These are phyloP conservation scores for Centroberyx gerrardi DNA, from an alignment of 2,797 vertebrate genomes.

Conservation along the genomic window DNA sequence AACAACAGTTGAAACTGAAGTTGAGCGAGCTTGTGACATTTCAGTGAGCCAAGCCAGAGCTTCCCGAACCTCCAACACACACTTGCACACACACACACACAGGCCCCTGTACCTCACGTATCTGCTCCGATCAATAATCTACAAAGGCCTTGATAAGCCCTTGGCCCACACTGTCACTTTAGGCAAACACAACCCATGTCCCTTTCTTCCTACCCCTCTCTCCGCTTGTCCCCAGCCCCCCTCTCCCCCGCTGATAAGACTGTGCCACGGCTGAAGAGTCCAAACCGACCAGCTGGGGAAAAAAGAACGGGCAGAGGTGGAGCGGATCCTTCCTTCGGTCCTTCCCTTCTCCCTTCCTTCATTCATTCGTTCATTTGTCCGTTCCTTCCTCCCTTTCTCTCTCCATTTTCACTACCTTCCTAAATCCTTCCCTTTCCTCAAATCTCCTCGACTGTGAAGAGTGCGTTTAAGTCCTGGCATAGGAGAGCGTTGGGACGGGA, in stretches of 20 bases:
- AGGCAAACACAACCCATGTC: constrained; percentile 96
- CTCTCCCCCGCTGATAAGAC: constrained; percentile 80
- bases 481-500: constrained; percentile 66
- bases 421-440: neutral
- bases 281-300: constrained; percentile 86
- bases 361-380: neutral
- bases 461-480: constrained; percentile 2
- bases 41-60: constrained; percentile 70
- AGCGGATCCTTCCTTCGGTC: constrained; percentile 62
- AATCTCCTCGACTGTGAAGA: constrained; percentile 3
- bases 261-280: constrained; percentile 88
- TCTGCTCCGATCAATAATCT: constrained; percentile 96
- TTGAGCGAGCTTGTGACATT: constrained; percentile 42
- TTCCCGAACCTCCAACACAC: constrained; percentile 57
- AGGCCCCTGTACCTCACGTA: constrained; percentile 82
- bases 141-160: constrained; percentile 95
- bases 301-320: constrained; percentile 72
- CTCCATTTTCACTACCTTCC: neutral
- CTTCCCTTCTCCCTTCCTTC: constrained; percentile 41
- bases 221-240: constrained; percentile 52
- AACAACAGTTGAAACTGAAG: constrained; percentile 45
- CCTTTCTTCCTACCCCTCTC: constrained; percentile 83
- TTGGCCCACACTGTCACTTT: constrained; percentile 92
- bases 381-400: neutral
- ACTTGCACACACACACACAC: constrained; percentile 73